Conservation (phyloP, 2,113 vertebrate genomes). For the Spheniscus mendiculus region DNA sequence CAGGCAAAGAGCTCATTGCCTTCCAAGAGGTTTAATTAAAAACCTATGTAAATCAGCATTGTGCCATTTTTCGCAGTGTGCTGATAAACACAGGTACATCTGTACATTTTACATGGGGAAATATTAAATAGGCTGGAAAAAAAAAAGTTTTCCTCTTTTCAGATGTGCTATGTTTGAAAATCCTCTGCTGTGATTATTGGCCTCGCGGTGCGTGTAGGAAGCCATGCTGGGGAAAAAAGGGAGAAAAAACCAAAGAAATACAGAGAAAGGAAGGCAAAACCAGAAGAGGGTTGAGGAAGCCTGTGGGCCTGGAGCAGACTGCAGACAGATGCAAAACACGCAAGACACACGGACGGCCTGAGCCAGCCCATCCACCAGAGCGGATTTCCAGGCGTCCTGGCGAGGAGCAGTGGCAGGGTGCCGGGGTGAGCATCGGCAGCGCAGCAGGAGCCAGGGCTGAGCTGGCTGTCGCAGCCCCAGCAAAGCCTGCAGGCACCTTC, state of each 20-base stretch:
- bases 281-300: neutral
- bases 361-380: neutral
- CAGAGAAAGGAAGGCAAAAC: neutral
- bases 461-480: neutral
- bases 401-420: neutral
- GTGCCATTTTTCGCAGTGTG: neutral
- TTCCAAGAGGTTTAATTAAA: neutral
- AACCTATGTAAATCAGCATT: neutral
- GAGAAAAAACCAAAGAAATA: neutral
- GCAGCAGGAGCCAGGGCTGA: neutral
- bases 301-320: neutral
- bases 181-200: neutral
- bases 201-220: neutral
- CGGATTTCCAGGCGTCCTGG: neutral
- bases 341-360: rapidly evolving
- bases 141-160: neutral
- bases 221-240: neutral
- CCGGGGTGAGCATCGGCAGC: rapidly evolving
- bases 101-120: neutral
- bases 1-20: neutral
- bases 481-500: neutral
- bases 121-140: neutral
- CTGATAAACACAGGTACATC: neutral
- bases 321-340: neutral
- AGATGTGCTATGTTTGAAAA: neutral